phyloP scores from a whole-genome alignment of 2,888 invertebrate genomes.

The Torymus aiolomorphi region DNA sequence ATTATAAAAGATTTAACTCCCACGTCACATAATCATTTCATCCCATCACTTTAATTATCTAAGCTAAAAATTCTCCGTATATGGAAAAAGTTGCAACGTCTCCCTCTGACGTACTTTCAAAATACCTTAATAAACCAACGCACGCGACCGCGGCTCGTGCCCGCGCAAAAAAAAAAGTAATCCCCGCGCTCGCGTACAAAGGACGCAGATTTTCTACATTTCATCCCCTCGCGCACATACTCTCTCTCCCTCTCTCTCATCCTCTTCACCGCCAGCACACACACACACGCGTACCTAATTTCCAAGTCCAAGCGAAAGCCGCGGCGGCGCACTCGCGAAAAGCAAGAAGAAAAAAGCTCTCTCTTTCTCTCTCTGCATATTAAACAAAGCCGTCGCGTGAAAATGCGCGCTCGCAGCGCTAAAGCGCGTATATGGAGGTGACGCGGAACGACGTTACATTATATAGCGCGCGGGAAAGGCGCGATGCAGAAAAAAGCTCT shows the following conservation, averaged over 20 bases:
- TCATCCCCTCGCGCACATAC: slow-evolving; percentile 25
- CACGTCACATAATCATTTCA: no score
- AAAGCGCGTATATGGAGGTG: slow-evolving; percentile 30
- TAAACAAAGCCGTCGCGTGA: slow-evolving; percentile 33
- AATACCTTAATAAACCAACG: no score
- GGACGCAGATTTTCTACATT: slow-evolving; percentile 17
- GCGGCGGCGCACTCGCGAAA: slow-evolving; percentile 16
- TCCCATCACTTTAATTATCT: no score
- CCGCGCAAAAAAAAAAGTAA: no score
- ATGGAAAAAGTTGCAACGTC: no score
- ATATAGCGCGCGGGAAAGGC: slow-evolving; percentile 58
- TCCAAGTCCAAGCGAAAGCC: slow-evolving; percentile 13
- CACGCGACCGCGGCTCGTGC: no score
- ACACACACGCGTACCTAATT: slow-evolving; percentile 5
- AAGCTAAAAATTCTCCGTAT: no score
- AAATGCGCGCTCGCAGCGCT: slow-evolving; percentile 32
- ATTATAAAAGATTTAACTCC: no score
- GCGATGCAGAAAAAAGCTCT: slow-evolving; percentile 70
- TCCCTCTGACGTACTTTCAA: no score
- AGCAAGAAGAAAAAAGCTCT: slow-evolving; percentile 14
- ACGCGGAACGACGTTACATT: slow-evolving; percentile 40
- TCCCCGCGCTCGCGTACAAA: slow-evolving; percentile 11
- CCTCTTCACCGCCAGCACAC: neutral
- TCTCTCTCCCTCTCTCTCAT: no score
- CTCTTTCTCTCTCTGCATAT: slow-evolving; percentile 24